A percentile compares a stretch with the other conserved stretches of the same genome.
phyloP scores from a whole-genome alignment of 2,888 invertebrate genomes.

The Nemapogon koenigi region DNA sequence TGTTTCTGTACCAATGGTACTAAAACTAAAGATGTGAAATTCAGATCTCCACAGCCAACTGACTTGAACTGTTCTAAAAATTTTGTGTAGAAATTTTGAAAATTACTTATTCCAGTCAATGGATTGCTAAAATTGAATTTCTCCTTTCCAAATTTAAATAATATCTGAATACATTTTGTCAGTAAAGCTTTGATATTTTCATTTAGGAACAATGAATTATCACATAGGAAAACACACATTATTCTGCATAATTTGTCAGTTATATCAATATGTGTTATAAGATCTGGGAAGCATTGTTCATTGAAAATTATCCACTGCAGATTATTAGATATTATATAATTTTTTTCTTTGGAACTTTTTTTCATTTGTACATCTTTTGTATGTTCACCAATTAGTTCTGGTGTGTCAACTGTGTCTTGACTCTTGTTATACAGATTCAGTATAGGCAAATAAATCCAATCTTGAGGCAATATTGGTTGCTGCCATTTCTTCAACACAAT shows the following conservation, averaged over 20 bases:
- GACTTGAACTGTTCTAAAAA: slow-evolving; percentile 87
- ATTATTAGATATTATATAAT: slow-evolving; percentile 53
- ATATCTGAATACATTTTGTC: slow-evolving; percentile 51
- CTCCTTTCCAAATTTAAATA: slow-evolving; percentile 40
- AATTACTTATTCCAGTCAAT: slow-evolving; percentile 64
- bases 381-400: slow-evolving; percentile 28
- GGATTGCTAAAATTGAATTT: slow-evolving; percentile 59
- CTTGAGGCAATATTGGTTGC: slow-evolving; percentile 74
- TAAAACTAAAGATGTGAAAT: slow-evolving; percentile 81
- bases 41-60: slow-evolving; percentile 86
- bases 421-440: slow-evolving; percentile 64
- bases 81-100: slow-evolving; percentile 79
- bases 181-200: slow-evolving; percentile 63
- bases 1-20: slow-evolving; percentile 86
- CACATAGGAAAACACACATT: slow-evolving; percentile 69
- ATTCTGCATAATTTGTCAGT: slow-evolving; percentile 70
- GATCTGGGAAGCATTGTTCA: slow-evolving; percentile 65
- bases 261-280: slow-evolving; percentile 57
- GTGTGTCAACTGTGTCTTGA: slow-evolving; percentile 33
- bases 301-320: slow-evolving; percentile 70
- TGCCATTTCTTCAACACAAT: slow-evolving; percentile 57
- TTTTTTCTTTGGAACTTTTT: slow-evolving; percentile 37
- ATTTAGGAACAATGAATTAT: slow-evolving; percentile 70
- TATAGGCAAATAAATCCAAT: slow-evolving; percentile 82
- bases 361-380: slow-evolving; percentile 31